A percentile compares a stretch with the other conserved stretches of the same genome.
Evolutionary conservation across 2,888 invertebrate genomes (phyloP).

Genomic region (Sipha maydis): DNA sequence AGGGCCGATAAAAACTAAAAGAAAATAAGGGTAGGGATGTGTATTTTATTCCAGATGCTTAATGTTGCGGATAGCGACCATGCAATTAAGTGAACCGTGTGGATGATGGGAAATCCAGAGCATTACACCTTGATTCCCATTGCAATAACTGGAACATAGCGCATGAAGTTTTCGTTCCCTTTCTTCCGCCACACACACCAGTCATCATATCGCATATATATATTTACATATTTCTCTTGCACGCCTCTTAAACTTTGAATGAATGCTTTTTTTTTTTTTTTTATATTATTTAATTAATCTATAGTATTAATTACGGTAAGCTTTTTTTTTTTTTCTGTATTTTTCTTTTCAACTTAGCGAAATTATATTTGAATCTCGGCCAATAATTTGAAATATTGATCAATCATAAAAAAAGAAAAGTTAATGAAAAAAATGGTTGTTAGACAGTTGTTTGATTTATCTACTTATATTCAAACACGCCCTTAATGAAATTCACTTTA

Average conservation of each 20-base stretch:
- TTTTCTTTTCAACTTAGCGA: constrained; percentile 45
- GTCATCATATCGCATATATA: constrained; percentile 9
- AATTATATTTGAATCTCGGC: constrained; percentile 54
- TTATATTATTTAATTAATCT: constrained; percentile 36
- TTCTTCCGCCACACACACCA: background rate
- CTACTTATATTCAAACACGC: constrained; percentile 49
- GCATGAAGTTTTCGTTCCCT: constrained; percentile 28
- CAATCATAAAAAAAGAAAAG: constrained; percentile 33
- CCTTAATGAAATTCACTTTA: constrained; percentile 41
- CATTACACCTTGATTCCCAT: constrained; percentile 53
- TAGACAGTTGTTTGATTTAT: constrained; percentile 61
- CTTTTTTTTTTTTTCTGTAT: background rate
- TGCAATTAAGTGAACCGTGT: constrained; percentile 59
- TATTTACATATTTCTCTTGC: constrained; percentile 51
- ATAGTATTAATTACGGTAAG: constrained; percentile 39
- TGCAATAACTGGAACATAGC: constrained; percentile 44
- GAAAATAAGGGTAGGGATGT: constrained; percentile 16
- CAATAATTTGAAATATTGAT: constrained; percentile 54
- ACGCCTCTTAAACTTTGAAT: constrained; percentile 31
- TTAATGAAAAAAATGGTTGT: constrained; percentile 51
- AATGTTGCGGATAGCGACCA: constrained; percentile 55
- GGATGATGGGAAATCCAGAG: constrained; percentile 48
- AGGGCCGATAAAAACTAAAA: constrained; percentile 26
- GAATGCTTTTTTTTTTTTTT: background rate
- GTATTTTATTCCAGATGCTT: constrained; percentile 61